Evolutionary conservation across 2,797 vertebrate genomes (phyloP).

Genomic region (Aldrovandia affinis): DNA sequence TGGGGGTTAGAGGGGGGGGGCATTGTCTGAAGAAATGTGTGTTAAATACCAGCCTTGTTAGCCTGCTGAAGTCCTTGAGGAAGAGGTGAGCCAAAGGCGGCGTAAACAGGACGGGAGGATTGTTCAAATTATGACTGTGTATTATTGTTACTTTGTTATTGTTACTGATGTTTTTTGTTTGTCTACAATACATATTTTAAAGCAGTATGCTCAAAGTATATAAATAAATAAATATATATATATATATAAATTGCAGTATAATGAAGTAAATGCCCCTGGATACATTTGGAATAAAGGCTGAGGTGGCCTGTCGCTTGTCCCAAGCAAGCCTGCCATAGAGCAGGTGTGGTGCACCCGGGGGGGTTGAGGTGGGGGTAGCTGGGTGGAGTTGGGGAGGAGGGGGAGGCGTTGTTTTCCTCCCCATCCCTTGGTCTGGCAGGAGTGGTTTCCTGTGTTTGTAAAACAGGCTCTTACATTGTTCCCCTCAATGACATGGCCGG

Average conservation of each 20-base stretch:
- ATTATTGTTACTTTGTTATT: too few species aligned
- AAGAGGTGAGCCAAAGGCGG: not conserved
- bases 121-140: too few species aligned
- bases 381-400: not conserved
- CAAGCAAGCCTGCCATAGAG: not conserved
- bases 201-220: too few species aligned
- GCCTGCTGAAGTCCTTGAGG: not conserved
- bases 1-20: not conserved
- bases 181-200: too few species aligned
- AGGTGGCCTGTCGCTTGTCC: not conserved
- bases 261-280: not conserved
- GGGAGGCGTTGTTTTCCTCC: constrained; percentile 28
- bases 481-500: constrained; percentile 66
- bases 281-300: not conserved
- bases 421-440: constrained; percentile 53
- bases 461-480: constrained; percentile 74
- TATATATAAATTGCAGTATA: too few species aligned
- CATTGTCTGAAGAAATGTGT: not conserved
- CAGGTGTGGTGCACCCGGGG: not conserved
- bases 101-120: not conserved
- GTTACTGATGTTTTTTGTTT: too few species aligned
- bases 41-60: not conserved
- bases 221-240: too few species aligned
- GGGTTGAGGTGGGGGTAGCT: not conserved
- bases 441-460: constrained; percentile 81